A percentile compares a stretch with the other conserved stretches of the same genome.
Conservation (phyloP, 2,888 invertebrate species). For the Tetramorium bicarinatum region DNA sequence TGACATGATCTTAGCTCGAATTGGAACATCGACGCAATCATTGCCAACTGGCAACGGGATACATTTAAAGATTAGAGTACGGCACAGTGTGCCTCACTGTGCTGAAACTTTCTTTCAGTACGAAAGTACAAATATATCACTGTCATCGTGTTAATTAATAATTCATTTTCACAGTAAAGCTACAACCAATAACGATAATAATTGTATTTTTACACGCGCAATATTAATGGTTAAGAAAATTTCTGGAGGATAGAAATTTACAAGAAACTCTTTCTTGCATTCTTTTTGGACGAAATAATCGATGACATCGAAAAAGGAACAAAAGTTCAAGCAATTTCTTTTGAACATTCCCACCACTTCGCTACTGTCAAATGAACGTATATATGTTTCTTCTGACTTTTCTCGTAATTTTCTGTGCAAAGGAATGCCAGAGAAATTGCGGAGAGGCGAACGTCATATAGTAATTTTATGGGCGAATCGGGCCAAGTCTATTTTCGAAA, state of each 20-base stretch:
- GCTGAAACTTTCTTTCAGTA: constrained; percentile 41
- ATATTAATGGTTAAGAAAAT: not conserved
- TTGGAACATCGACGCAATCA: constrained; percentile 27
- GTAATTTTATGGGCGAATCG: constrained; percentile 42
- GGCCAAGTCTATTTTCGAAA: constrained; percentile 68
- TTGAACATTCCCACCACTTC: not conserved
- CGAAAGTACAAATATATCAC: constrained; percentile 50
- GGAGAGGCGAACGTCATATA: not conserved
- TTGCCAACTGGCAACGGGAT: constrained; percentile 47
- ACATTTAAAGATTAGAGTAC: constrained; percentile 42
- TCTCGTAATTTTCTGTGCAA: constrained; percentile 29
- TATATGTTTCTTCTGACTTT: constrained; percentile 11
- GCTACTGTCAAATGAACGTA: not conserved
- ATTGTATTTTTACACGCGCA: not conserved
- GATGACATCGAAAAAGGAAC: not conserved
- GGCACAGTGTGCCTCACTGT: not conserved
- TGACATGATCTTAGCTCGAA: constrained; percentile 18
- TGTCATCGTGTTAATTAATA: constrained; percentile 45
- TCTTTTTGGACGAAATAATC: not conserved
- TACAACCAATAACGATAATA: constrained; percentile 2
- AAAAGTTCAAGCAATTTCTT: not conserved
- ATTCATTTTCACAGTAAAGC: constrained; percentile 16
- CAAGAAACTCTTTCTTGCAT: not conserved
- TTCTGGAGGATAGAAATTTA: not conserved
- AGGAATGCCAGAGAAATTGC: constrained; percentile 17